Evolutionary conservation across 2,113 vertebrate species (phyloP), one percentile per base, ranked within the genome.

Genomic region (Pelmatolapia mariae): DNA sequence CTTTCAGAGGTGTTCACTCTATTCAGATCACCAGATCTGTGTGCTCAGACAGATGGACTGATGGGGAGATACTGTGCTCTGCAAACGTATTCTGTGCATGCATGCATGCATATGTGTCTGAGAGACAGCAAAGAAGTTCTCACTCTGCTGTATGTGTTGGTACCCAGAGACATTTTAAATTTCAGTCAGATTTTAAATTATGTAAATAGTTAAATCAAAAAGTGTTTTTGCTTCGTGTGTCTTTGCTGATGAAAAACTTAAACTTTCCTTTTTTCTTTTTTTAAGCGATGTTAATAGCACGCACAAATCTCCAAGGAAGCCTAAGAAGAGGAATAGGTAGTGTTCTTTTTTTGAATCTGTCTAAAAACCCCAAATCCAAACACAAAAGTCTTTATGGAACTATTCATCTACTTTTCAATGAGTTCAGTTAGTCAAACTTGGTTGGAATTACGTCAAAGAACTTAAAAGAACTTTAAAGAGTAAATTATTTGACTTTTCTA

Each of bases 11-110:
- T 5, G 6, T 38, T 84, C 36, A 86, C 50, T 87, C 81, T 63
- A 76, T 89, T 87, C 84, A 50, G 29, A 89, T 56, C 80, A 80
- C 61, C 61, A 76, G 83, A 89, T 88, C 73, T 87, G 57, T 89
- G 57, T 78, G 47, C 29, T 85, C 85, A 81, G 78, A 86, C 76
- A 76, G 19, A 80, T 54, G 3, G 61, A 66, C 80, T 52, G 71
- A 89, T 56, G 57, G 78, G 66, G 85, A 87, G 89, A 90, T 61
- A 79, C 68, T 43, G 47, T 56, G 68, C 40, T 29, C 36, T 47
- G 29, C 52, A 68, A 57, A 83, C 31, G 53, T 81, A 66, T 85
- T 61, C 19, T 78, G 50, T 84, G 10, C 15, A 9, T 76, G 40
- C 82, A 22, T 31, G 15, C 43, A 76, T 38, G 61, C n/a, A 15